Evolutionary conservation across 2,113 vertebrate species (phyloP), one percentile per base, ranked within the genome.

Genomic region (Bujurquina vittata): DNA sequence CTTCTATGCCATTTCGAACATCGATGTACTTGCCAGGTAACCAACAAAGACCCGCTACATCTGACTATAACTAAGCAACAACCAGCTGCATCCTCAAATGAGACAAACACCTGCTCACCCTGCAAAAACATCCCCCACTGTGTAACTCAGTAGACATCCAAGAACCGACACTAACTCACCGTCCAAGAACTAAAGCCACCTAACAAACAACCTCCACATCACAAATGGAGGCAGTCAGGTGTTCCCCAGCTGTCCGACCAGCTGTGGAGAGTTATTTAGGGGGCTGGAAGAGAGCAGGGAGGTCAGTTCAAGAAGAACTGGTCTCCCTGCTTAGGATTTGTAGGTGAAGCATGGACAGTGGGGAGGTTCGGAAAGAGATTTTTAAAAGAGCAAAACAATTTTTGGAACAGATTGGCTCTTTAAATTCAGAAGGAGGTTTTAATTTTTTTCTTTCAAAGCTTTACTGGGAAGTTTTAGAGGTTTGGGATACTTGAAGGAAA

Each of bases 1-100:
- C 95, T 99, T 98, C 95, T 99, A 99, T 29, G 98, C 98, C 46
- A 97, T 99, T 91, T 99, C 98, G 77, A 97, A 99, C 94, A 97
- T 99, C 78, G 97, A 97, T 46, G 95, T 99, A 31, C 95, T 96
- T 0, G 98, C 98, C 94, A 98, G 98, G 98, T 99, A 77, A 87
- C 5, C 2, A 5, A 56, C 7, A 31, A 62, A 22, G 23, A 23
- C 56, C 23, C 20, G 49, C 65, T 15, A 49, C 11, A 49, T 52
- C 9, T 20, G 20, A 29, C 26, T 72, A 31, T 54, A 72, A 14
- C 26, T 72, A 26, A 69, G 23, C 20, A 7, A 74, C 7, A 52
- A 63, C 56, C 7, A 18, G 9, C 43, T 29, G 35, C 46, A 61
- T 10, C 15, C 12, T n/a, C 22, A 77, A 31, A 77, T 55, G 4